phyloP scores from a whole-genome alignment of 2,888 invertebrate genomes.

The Zygaena filipendulae region DNA sequence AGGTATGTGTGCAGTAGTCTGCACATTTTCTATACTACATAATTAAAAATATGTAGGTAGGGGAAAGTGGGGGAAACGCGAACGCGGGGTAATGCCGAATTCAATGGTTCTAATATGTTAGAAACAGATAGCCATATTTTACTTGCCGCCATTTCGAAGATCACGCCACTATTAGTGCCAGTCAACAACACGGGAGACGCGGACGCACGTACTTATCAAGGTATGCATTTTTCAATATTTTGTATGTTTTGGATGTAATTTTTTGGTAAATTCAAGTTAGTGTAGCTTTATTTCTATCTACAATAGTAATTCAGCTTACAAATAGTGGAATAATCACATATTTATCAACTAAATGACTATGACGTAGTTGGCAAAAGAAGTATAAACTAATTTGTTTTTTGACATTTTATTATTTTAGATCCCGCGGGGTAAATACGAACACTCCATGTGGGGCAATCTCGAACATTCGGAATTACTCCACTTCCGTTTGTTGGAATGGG shows the following conservation, averaged over 20 bases:
- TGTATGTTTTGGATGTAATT: constrained; percentile 4
- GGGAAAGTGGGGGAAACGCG: no score
- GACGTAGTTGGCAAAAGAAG: constrained; percentile 3
- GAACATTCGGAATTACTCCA: constrained; percentile 7
- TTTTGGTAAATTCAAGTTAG: constrained; percentile 3
- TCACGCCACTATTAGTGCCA: constrained; percentile 8
- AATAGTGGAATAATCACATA: constrained; percentile 4
- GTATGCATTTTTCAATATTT: no score
- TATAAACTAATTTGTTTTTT: constrained; percentile 1
- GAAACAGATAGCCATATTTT: no score
- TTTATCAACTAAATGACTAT: constrained; percentile 4
- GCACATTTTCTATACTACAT: no score
- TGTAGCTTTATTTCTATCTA: not conserved
- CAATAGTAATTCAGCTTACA: not conserved
- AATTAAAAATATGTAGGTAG: no score
- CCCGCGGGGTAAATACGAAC: no score
- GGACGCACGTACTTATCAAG: constrained; percentile 2
- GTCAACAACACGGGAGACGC: no score
- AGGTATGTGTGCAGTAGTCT: no score
- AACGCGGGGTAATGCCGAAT: no score
- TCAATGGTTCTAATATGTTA: no score
- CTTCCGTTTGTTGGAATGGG: not conserved
- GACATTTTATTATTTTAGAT: no score
- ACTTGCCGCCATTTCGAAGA: constrained; percentile 6
- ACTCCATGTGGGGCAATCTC: constrained; percentile 8